These are phyloP conservation scores for Aphelenchoides besseyi DNA, from an alignment of 1,140 invertebrate genomes.

Conservation along the genomic window DNA sequence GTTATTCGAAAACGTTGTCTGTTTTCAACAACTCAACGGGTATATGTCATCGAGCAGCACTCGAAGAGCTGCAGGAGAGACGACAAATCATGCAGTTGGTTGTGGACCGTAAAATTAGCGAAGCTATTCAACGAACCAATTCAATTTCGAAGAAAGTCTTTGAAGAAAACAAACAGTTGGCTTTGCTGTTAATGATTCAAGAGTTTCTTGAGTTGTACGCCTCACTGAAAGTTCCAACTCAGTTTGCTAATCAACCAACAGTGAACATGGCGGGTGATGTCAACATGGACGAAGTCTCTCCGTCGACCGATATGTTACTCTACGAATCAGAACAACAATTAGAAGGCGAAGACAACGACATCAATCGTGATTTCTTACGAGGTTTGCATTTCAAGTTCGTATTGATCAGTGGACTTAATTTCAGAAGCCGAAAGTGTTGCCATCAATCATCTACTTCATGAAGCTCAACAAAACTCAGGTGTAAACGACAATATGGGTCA, in stretches of 20 bases:
- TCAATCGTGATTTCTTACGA: neutral
- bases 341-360: neutral
- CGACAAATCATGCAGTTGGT: constrained; percentile 84
- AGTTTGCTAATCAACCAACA: neutral
- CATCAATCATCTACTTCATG: neutral
- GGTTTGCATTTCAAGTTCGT: neutral
- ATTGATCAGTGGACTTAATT: too few relatives aligned
- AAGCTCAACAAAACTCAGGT: neutral
- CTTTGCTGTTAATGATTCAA: constrained; percentile 89
- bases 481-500: neutral
- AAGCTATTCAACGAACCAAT: constrained; percentile 72
- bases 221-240: neutral
- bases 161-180: constrained; percentile 80
- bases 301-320: neutral
- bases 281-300: neutral
- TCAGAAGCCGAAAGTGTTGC: neutral
- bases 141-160: constrained; percentile 81
- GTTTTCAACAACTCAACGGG: constrained; percentile 37
- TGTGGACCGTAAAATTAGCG: constrained; percentile 82
- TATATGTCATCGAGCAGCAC: constrained; percentile 23
- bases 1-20: constrained; percentile 32
- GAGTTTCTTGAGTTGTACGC: constrained; percentile 84
- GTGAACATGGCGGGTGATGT: neutral
- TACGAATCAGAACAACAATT: neutral
- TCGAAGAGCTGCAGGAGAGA: constrained; percentile 64